Evolutionary conservation across 2,888 invertebrate species (phyloP).

Genomic region (Apoderus coryli): DNA sequence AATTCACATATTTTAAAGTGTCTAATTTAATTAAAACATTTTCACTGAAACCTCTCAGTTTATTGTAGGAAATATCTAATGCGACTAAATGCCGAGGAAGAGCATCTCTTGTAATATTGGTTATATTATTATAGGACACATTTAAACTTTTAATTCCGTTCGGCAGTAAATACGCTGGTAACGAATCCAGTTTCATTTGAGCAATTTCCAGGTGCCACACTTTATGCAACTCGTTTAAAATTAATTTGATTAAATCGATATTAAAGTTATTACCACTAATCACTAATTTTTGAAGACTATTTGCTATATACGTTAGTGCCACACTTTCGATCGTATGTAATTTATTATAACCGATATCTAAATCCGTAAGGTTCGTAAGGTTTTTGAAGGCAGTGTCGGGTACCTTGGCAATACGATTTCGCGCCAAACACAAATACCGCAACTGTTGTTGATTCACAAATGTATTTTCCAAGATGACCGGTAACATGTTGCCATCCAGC

Average conservation of each 20-base stretch:
- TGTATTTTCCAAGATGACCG: constrained; percentile 57
- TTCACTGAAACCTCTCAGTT: constrained; percentile 47
- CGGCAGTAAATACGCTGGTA: constrained; percentile 43
- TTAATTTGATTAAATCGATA: constrained; percentile 38
- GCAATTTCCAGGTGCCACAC: constrained; percentile 44
- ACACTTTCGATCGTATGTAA: constrained; percentile 50
- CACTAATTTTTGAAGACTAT: constrained; percentile 47
- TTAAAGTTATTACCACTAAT: constrained; percentile 60
- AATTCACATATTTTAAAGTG: constrained; percentile 37
- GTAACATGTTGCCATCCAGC: constrained; percentile 64
- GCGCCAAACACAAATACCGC: constrained; percentile 42
- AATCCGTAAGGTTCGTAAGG: constrained; percentile 47
- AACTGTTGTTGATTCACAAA: constrained; percentile 40
- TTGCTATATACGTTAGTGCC: constrained; percentile 44
- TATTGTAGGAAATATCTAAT: constrained; percentile 62
- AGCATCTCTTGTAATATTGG: constrained; percentile 40
- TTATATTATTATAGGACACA: constrained; percentile 57
- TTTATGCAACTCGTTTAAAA: constrained; percentile 42
- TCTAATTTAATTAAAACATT: constrained; percentile 42
- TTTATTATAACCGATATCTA: constrained; percentile 67
- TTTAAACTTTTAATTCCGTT: constrained; percentile 50
- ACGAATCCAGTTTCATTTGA: constrained; percentile 38
- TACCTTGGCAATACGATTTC: constrained; percentile 60
- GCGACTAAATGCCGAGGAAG: constrained; percentile 44
- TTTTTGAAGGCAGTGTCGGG: constrained; percentile 61